Conservation (phyloP, 1,140 invertebrate genomes). For the Microplitis mediator region DNA sequence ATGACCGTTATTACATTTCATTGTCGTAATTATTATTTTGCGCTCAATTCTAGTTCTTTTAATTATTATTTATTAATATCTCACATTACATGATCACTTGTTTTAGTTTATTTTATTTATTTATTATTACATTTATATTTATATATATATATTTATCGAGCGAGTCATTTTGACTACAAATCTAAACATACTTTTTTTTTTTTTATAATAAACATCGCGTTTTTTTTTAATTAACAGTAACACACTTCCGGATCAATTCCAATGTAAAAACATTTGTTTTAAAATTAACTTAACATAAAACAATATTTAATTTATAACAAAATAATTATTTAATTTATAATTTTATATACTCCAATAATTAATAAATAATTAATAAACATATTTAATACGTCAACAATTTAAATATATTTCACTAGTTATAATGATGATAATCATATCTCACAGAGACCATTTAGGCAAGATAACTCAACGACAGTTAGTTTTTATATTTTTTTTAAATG, state of each 20-base stretch:
- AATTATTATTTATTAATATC: slow-evolving; percentile 6
- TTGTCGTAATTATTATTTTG: neutral
- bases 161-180: too few species aligned
- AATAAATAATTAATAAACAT: neutral
- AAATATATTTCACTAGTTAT: slow-evolving; percentile 2
- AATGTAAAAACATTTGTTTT: too few species aligned
- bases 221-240: too few species aligned
- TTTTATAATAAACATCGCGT: too few species aligned
- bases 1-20: slow-evolving; percentile 19
- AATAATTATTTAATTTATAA: too few species aligned
- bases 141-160: too few species aligned
- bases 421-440: slow-evolving; percentile 24
- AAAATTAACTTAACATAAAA: too few species aligned
- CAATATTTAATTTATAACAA: too few species aligned
- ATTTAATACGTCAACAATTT: neutral
- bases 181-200: too few species aligned
- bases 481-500: neutral
- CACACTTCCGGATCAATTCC: too few species aligned
- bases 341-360: neutral
- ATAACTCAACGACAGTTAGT: slow-evolving; percentile 13
- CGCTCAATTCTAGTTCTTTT: slow-evolving; percentile 18
- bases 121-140: neutral
- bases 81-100: neutral
- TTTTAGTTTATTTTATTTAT: neutral
- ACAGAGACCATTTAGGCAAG: slow-evolving; percentile 15